Percentiles rank a stretch among this genome's conserved stretches.
Evolutionary conservation across 2,797 vertebrate species (phyloP).

Genomic region (Sebastes cheni): DNA sequence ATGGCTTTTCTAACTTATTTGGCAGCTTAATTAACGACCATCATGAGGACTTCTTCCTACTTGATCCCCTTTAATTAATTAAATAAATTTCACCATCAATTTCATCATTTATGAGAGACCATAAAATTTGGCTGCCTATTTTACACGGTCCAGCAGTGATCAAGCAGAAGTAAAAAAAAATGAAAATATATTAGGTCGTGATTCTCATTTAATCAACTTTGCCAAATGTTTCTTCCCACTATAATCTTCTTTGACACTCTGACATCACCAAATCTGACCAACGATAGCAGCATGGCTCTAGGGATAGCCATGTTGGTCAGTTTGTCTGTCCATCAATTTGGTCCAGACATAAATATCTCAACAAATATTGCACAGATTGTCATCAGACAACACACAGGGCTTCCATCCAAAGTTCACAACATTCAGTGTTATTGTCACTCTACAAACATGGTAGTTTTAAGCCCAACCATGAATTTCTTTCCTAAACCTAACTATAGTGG

Average conservation of each 20-base stretch:
- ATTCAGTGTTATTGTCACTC: too few relatives aligned
- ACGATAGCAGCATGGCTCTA: background rate
- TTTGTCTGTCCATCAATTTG: background rate
- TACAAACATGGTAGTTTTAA: too few relatives aligned
- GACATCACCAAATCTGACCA: background rate
- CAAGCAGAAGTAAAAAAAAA: background rate
- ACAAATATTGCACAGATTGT: background rate
- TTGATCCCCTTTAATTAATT: background rate
- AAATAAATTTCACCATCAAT: background rate
- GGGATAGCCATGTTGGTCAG: background rate
- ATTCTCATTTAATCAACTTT: background rate
- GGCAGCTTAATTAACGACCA: background rate
- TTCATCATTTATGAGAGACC: background rate
- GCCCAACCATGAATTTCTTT: fast-evolving
- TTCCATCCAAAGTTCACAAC: too few relatives aligned
- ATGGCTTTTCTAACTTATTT: background rate
- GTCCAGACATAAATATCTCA: background rate
- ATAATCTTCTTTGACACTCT: background rate
- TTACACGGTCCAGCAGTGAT: background rate
- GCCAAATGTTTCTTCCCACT: background rate
- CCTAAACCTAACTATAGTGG: too few relatives aligned
- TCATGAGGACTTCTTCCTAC: background rate
- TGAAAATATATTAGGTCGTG: background rate
- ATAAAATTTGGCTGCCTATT: background rate
- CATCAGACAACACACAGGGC: too few relatives aligned